Conservation (phyloP, 2,888 invertebrate species). For the Patella caerulea region DNA sequence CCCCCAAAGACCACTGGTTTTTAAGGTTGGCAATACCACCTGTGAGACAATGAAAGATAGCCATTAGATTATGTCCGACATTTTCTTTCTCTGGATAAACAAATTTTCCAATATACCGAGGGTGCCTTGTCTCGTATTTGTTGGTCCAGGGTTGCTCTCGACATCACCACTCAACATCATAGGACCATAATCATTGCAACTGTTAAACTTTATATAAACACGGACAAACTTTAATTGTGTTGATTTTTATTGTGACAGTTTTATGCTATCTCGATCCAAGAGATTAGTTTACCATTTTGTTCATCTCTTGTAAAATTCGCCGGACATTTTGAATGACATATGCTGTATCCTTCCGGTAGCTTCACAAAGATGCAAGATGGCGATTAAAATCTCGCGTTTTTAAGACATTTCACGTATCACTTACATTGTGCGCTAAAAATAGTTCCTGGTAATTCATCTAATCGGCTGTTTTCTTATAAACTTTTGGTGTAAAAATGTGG, state of each 20-base stretch:
- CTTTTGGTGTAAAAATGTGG: too few species aligned
- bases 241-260: neutral
- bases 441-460: too few species aligned
- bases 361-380: too few species aligned
- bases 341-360: too few species aligned
- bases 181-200: neutral
- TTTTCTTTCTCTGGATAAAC: conserved; percentile 2
- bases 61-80: neutral
- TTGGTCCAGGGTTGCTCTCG: neutral
- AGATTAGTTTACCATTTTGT: too few species aligned
- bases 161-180: neutral
- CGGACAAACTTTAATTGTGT: neutral
- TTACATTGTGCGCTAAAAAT: too few species aligned
- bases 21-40: neutral
- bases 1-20: neutral
- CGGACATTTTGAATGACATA: too few species aligned
- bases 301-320: too few species aligned
- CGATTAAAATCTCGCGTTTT: too few species aligned
- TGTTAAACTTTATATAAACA: neutral
- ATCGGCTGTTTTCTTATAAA: too few species aligned
- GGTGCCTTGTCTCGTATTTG: neutral
- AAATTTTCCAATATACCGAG: neutral
- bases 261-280: neutral
- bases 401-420: too few species aligned
- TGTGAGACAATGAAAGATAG: neutral